phyloP scores from a whole-genome alignment of 2,888 invertebrate species.

The Pristionchus arcanus region DNA sequence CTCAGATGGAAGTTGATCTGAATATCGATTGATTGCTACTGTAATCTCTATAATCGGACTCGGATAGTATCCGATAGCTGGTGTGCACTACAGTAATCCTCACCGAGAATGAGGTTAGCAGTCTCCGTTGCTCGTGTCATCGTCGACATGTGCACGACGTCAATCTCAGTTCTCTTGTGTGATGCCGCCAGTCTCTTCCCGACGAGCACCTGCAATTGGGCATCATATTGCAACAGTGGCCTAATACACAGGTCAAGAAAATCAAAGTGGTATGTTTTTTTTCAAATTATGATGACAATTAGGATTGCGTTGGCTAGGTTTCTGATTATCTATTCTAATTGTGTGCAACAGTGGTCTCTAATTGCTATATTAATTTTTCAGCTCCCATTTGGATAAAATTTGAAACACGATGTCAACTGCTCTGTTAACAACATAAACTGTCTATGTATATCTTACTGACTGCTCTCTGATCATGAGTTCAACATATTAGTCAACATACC shows the following conservation, averaged over 20 bases:
- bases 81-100: background rate
- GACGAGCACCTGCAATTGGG: background rate
- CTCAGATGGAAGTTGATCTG: conserved; percentile 7
- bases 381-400: background rate
- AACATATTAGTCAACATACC: background rate
- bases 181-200: conserved; percentile 88
- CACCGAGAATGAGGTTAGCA: conserved; percentile 87
- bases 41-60: background rate
- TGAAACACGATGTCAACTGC: background rate
- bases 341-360: too few species aligned
- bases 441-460: background rate
- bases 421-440: too few species aligned
- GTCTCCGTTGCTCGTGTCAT: conserved; percentile 96
- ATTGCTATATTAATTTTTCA: too few species aligned
- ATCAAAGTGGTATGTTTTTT: too few species aligned
- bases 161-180: conserved; percentile 82
- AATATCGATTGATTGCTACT: background rate
- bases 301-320: too few species aligned
- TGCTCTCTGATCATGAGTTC: background rate
- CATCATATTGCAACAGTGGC: too few species aligned
- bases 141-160: conserved; percentile 89
- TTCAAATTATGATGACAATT: too few species aligned
- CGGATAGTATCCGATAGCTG: background rate
- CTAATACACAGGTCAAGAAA: too few species aligned
- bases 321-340: too few species aligned